Base-by-base conservation (phyloP, 1,140 invertebrate species). In the Vollenhovia emeryi region DNA sequence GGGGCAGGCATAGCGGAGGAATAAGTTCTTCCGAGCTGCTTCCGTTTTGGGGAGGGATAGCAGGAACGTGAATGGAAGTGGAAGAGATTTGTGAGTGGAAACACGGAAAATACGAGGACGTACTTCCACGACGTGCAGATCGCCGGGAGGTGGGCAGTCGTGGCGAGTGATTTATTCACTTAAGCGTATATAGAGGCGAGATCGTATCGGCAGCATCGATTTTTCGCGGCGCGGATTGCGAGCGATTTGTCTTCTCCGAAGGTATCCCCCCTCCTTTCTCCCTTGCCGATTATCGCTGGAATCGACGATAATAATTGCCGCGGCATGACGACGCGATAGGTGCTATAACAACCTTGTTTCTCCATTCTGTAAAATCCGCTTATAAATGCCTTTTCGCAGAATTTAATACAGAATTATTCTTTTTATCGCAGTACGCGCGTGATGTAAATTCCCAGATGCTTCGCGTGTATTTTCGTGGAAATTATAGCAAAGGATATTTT, bases 61-160 rank as follows among this genome's bases (percentile, higher is more conserved):
- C 78, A 24, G 66, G 64, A 74, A 79, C 78, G 87, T 62, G 86
- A 87, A 88, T 62, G 83, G 87, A 60, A 62, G 82, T 71, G 64
- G 64, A 52, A 45, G 55, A 89, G 84, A 89, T 89, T 89, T 88
- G 87, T 69, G 73, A 84, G 73, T 75, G 85, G 84, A 84, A 87
- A 89, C 85, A 40, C 62, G 85, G 57, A 74, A 84, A 88, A 86
- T 55, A 60, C 75, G 86, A 80, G 87, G 48, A 55, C 59, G 69
- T 68, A 83, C 52, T 76, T 48, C 45, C 62, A 74, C 87, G 86
- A 62, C 60, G 78, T 82, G 78, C 50, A 36, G 78, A 82, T 73
- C 78, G 78, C 66, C 50, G 50, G 78, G 59, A 13, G 71, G 24
- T 57, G 55, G 62, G 74, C 45, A 43, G 71, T 71, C 78, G 64